phyloP scores from a whole-genome alignment of 2,797 vertebrate species.

The Helicolenus hilgendorfi region DNA sequence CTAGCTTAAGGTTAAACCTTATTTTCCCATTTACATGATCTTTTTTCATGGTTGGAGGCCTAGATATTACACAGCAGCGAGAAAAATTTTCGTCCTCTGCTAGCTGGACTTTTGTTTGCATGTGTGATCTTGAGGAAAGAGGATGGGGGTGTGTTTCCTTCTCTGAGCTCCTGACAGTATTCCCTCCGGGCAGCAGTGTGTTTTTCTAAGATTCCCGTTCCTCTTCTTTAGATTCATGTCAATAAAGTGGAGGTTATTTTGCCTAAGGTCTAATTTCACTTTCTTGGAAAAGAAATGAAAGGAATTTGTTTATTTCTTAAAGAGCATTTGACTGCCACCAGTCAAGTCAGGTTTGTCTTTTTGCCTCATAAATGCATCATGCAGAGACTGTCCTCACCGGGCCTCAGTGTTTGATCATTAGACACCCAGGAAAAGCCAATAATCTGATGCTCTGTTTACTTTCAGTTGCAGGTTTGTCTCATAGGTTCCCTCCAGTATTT shows the following conservation, averaged over 20 bases:
- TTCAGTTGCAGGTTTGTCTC: not conserved
- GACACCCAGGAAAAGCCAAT: not conserved
- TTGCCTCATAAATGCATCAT: not conserved
- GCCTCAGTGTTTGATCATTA: not conserved
- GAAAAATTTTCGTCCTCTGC: not conserved
- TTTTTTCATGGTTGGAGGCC: not conserved
- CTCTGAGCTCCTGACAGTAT: constrained; percentile 13
- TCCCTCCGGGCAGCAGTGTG: constrained; percentile 18
- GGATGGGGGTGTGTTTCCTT: constrained; percentile 39
- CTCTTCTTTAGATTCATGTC: not conserved
- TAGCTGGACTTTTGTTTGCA: not conserved
- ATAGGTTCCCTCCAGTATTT: not conserved
- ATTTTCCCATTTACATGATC: not conserved
- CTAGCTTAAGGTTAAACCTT: not conserved
- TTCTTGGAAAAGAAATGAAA: constrained; percentile 10
- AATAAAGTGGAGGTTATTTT: not conserved
- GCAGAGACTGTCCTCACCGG: not conserved
- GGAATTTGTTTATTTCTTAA: constrained; percentile 12
- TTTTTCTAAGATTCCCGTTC: not conserved
- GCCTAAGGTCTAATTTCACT: not conserved
- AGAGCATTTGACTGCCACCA: not conserved
- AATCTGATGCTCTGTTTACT: not conserved
- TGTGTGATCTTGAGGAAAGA: constrained; percentile 46
- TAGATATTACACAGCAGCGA: not conserved
- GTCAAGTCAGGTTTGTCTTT: constrained; percentile 21